Percentiles rank a stretch among this genome's conserved stretches.
These are phyloP conservation scores for Doryteuthis pealeii DNA, from an alignment of 1,140 invertebrate genomes.

Conservation along the genomic window DNA sequence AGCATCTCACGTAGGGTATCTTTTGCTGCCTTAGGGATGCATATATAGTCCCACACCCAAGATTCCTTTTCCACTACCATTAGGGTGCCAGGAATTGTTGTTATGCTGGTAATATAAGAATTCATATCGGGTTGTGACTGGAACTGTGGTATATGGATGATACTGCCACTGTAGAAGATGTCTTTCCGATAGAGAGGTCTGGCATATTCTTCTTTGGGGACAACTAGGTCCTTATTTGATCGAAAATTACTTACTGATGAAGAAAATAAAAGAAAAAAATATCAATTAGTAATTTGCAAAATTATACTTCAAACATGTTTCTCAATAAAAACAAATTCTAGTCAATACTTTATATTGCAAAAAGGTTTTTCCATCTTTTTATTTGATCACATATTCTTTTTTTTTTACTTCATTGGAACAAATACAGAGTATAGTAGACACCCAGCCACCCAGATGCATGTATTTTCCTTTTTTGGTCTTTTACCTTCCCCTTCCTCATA, in stretches of 20 bases:
- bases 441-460: no score
- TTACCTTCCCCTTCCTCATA: no score
- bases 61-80: constrained; percentile 57
- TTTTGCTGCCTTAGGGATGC: constrained; percentile 72
- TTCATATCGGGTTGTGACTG: constrained; percentile 83
- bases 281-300: no score
- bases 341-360: no score
- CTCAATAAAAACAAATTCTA: no score
- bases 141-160: constrained; percentile 87
- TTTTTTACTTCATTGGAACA: no score
- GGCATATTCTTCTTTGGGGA: constrained; percentile 66
- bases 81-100: constrained; percentile 49
- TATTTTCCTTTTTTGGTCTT: no score
- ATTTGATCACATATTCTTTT: no score
- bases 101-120: constrained; percentile 56
- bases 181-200: constrained; percentile 93
- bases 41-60: constrained; percentile 74
- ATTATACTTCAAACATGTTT: no score
- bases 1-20: constrained; percentile 75
- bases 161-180: constrained; percentile 96
- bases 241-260: neutral
- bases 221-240: constrained; percentile 11
- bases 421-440: no score
- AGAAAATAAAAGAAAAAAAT: neutral
- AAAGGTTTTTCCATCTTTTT: no score